Evolutionary conservation across 2,797 vertebrate species (phyloP).

Genomic region (Phoxinus dragarum): DNA sequence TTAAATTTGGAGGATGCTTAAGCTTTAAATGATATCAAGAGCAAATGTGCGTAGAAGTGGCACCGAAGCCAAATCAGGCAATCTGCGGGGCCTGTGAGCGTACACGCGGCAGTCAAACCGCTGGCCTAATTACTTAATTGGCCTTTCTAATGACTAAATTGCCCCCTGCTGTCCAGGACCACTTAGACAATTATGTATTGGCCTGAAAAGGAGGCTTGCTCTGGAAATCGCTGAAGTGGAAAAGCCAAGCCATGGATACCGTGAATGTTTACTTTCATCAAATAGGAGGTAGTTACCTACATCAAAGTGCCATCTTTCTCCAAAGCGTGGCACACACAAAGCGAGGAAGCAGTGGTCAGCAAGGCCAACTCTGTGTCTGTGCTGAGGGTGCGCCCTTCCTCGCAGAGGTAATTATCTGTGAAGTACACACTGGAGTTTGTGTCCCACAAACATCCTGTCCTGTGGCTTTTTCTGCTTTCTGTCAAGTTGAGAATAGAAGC

Average conservation of each 20-base stretch:
- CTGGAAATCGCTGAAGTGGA: slow-evolving; percentile 51
- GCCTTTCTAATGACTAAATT: slow-evolving; percentile 83
- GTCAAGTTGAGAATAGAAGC: slow-evolving; percentile 9
- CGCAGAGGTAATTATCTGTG: slow-evolving; percentile 24
- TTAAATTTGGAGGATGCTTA: slow-evolving; percentile 7
- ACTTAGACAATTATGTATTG: slow-evolving; percentile 80
- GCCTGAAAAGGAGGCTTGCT: slow-evolving; percentile 69
- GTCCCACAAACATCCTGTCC: slow-evolving; percentile 39
- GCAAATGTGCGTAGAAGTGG: slow-evolving; percentile 75
- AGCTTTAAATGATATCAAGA: slow-evolving; percentile 72
- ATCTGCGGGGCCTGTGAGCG: slow-evolving; percentile 72
- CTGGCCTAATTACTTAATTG: slow-evolving; percentile 83
- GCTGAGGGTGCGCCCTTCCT: slow-evolving; percentile 36
- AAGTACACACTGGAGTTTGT: slow-evolving; percentile 10
- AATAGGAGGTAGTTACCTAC: slow-evolving; percentile 52
- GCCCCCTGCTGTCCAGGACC: slow-evolving; percentile 80
- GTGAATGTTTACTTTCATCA: slow-evolving; percentile 58
- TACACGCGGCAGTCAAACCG: slow-evolving; percentile 74
- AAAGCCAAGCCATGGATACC: slow-evolving; percentile 42
- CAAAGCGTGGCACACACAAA: slow-evolving; percentile 7
- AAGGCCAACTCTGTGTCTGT: slow-evolving; percentile 6
- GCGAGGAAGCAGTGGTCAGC: slow-evolving; percentile 10
- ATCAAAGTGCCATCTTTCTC: slow-evolving; percentile 52
- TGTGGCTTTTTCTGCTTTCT: not conserved
- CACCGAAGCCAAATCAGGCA: slow-evolving; percentile 70